A percentile compares a stretch with the other conserved stretches of the same genome.
Conservation (phyloP, 2,797 vertebrate species). For the Danio aesculapii region DNA sequence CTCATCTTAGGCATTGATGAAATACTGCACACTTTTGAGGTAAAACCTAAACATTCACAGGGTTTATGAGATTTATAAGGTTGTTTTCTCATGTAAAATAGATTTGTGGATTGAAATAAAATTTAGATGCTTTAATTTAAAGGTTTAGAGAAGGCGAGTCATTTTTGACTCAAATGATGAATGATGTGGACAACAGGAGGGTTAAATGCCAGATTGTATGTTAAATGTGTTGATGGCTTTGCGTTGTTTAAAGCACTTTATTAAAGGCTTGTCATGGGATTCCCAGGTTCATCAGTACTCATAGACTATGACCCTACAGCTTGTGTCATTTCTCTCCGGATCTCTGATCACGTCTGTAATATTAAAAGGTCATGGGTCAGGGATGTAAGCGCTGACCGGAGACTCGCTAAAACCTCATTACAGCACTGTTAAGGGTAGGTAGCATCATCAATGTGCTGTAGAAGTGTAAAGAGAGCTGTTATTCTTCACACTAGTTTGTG, state of each 20-base stretch:
- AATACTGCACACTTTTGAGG: too few relatives aligned
- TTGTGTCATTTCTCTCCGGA: background rate
- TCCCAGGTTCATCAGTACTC: background rate
- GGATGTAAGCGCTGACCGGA: background rate
- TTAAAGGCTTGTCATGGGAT: background rate
- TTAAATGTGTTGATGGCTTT: background rate
- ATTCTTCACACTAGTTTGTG: background rate
- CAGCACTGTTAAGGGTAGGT: constrained; percentile 20
- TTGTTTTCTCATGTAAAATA: too few relatives aligned
- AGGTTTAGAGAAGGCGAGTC: too few relatives aligned
- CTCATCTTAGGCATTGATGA: too few relatives aligned
- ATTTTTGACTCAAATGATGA: too few relatives aligned
- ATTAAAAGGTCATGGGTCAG: constrained; percentile 11
- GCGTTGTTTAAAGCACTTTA: background rate
- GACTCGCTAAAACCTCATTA: constrained; percentile 20
- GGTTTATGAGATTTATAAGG: too few relatives aligned
- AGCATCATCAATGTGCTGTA: constrained; percentile 4
- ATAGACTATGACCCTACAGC: background rate
- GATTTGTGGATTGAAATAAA: too few relatives aligned
- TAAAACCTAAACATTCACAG: too few relatives aligned
- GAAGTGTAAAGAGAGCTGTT: constrained; percentile 1
- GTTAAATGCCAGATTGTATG: background rate
- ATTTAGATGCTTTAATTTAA: too few relatives aligned
- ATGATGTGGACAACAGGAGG: too few relatives aligned
- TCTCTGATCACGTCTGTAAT: constrained; percentile 14